Evolutionary conservation across 2,797 vertebrate species (phyloP).

Genomic region (Trematomus bernacchii): DNA sequence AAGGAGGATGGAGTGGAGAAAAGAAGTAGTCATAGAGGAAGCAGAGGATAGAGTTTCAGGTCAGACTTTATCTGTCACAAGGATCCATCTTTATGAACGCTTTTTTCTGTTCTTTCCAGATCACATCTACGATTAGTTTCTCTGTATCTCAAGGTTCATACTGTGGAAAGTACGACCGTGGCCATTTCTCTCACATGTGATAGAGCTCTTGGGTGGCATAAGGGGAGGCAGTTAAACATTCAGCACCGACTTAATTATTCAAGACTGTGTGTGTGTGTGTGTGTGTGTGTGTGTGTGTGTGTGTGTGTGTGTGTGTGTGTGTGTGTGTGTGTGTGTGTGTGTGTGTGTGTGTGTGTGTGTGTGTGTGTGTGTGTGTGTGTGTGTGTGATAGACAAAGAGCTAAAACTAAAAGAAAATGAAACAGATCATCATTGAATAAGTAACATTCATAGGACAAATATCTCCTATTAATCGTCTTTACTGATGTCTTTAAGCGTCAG

Average conservation of each 20-base stretch:
- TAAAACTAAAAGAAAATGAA: conserved; percentile 20
- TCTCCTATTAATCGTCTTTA: conserved; percentile 14
- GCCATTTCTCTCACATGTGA: conserved; percentile 34
- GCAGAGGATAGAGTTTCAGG: conserved; percentile 34
- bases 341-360: neutral
- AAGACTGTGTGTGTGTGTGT: conserved; percentile 24
- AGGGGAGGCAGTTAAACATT: conserved; percentile 63
- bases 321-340: neutral
- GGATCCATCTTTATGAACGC: conserved; percentile 25
- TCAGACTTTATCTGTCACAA: conserved; percentile 6
- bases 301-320: neutral
- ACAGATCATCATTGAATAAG: conserved; percentile 1
- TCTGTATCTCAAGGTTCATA: neutral
- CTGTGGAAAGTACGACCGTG: neutral
- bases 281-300: neutral
- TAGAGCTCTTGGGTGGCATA: conserved; percentile 50
- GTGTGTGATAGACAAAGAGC: conserved; percentile 12
- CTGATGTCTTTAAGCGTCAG: neutral
- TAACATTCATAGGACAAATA: conserved; percentile 5
- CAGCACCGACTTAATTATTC: conserved; percentile 67
- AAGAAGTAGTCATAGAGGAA: neutral
- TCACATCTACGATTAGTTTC: conserved; percentile 23
- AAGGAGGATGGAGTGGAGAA: conserved; percentile 13
- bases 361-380: neutral
- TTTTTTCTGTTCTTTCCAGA: conserved; percentile 40